Conservation (phyloP, 2,888 invertebrate genomes). For the Falcaria lacertinaria region DNA sequence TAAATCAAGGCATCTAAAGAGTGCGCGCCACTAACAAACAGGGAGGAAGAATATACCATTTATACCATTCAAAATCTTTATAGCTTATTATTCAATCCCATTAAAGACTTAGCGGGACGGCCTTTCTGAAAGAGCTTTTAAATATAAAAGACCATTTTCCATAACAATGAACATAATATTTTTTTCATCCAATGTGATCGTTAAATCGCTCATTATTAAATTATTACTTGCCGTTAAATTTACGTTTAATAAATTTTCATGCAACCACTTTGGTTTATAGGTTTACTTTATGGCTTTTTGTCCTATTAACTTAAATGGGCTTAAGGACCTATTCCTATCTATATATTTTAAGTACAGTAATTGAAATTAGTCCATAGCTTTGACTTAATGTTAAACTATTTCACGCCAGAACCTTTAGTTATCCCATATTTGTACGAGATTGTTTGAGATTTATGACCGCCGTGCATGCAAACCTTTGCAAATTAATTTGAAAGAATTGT, state of each 20-base stretch:
- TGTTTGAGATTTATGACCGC: too few relatives aligned
- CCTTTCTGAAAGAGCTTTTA: constrained; percentile 59
- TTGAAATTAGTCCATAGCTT: too few relatives aligned
- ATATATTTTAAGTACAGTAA: too few relatives aligned
- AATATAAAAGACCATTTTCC: constrained; percentile 69
- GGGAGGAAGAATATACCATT: constrained; percentile 64
- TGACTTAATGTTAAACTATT: too few relatives aligned
- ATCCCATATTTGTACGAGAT: too few relatives aligned
- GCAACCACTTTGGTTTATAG: background rate
- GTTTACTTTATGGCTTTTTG: background rate
- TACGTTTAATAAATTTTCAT: constrained; percentile 23
- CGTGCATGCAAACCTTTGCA: too few relatives aligned
- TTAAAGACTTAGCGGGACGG: constrained; percentile 69
- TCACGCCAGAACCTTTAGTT: too few relatives aligned
- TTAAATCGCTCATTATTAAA: constrained; percentile 63
- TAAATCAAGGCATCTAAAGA: constrained; percentile 64
- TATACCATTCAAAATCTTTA: constrained; percentile 72
- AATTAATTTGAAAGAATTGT: too few relatives aligned
- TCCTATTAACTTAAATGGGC: background rate
- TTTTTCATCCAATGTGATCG: constrained; percentile 50
- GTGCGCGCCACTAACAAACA: constrained; percentile 50
- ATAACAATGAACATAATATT: constrained; percentile 67
- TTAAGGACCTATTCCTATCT: too few relatives aligned
- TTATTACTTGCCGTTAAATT: constrained; percentile 51
- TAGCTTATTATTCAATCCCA: constrained; percentile 73